Conservation (phyloP, 37 sponge, comb jelly and placozoan genomes). For the Halisarca cf. caerulea region DNA sequence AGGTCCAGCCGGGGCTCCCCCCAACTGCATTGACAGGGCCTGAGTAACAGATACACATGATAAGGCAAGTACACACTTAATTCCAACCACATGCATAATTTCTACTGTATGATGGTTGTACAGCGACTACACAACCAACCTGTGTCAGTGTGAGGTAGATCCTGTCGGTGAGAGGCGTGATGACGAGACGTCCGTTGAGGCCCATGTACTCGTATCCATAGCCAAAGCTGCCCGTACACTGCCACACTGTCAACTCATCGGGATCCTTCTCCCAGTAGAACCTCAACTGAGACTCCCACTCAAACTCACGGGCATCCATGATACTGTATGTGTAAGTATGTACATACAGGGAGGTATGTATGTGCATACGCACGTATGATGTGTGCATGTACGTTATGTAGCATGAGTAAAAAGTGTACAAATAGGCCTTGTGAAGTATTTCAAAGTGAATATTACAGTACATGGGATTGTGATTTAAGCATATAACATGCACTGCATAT, state of each 20-base stretch:
- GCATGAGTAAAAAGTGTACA: no score
- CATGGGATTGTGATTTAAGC: no score
- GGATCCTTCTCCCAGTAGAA: constrained; percentile 98
- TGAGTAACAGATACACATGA: constrained; percentile 16
- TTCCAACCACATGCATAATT: background rate
- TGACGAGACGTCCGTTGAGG: constrained; percentile 94
- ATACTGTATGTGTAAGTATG: constrained; percentile 73
- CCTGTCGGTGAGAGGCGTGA: constrained; percentile 96
- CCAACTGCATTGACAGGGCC: constrained; percentile 95
- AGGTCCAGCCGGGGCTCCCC: constrained; percentile 99
- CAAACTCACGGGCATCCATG: constrained; percentile 98
- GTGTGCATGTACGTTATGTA: no score
- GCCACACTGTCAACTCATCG: constrained; percentile 84
- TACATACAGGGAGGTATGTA: no score
- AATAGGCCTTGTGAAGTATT: no score
- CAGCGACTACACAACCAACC: background rate
- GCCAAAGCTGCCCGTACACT: constrained; percentile 96
- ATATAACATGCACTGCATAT: background rate
- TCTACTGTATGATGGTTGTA: no score
- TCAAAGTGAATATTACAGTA: no score
- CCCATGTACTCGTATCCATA: constrained; percentile 99
- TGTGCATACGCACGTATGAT: background rate
- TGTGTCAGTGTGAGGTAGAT: constrained; percentile 97
- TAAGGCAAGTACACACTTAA: background rate
- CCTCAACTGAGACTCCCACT: constrained; percentile 98